Evolutionary conservation across 1,140 invertebrate species (phyloP).

Genomic region (Calliopsis andreniformis): DNA sequence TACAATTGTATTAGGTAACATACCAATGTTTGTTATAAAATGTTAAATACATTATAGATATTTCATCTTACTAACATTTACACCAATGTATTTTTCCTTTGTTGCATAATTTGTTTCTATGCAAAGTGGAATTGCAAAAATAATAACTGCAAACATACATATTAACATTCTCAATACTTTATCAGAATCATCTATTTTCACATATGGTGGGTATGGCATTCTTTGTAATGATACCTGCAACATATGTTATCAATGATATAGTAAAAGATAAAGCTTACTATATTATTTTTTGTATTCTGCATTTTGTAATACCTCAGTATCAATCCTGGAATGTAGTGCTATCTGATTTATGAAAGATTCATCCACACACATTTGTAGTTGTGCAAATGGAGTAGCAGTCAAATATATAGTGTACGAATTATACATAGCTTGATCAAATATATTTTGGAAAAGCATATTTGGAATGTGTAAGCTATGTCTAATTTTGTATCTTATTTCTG

Average conservation of each 20-base stretch:
- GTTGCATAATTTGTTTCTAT: constrained; percentile 73
- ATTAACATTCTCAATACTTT: constrained; percentile 63
- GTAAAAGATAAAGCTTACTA: constrained; percentile 17
- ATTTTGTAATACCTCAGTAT: constrained; percentile 53
- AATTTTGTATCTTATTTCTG: constrained; percentile 72
- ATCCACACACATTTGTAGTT: constrained; percentile 75
- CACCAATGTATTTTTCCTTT: constrained; percentile 77
- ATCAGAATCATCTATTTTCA: constrained; percentile 68
- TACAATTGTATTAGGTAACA: constrained; percentile 35
- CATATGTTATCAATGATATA: constrained; percentile 10
- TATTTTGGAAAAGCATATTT: constrained; percentile 64
- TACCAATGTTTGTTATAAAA: background rate
- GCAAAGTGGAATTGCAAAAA: constrained; percentile 76
- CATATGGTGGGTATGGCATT: constrained; percentile 78
- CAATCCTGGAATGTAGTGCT: constrained; percentile 37
- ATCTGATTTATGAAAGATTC: constrained; percentile 68
- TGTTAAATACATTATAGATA: constrained; percentile 3
- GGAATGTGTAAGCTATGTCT: constrained; percentile 67
- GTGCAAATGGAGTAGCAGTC: constrained; percentile 62
- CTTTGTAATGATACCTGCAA: constrained; percentile 74
- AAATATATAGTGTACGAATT: constrained; percentile 18
- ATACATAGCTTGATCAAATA: constrained; percentile 8
- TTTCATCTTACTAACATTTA: constrained; percentile 72
- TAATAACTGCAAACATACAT: constrained; percentile 68
- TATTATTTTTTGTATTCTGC: constrained; percentile 1